Evolutionary conservation across 2,888 invertebrate species (phyloP), one percentile per base, ranked within the genome.

Genomic region (Orthosia cruda): DNA sequence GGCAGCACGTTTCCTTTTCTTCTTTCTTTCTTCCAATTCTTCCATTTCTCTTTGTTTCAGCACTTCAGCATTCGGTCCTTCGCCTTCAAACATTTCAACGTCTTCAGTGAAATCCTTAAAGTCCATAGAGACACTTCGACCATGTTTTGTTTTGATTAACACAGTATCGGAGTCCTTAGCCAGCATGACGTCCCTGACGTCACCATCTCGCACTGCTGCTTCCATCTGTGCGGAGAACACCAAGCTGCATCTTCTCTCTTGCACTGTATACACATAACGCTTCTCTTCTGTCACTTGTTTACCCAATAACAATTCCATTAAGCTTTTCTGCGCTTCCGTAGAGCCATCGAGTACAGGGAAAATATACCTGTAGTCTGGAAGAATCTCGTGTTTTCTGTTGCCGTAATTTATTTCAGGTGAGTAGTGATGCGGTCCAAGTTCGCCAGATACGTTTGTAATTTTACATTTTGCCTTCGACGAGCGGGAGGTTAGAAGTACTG

Each of bases 141-240:
- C 98, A 88, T 98, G 97, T 91, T 97, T 98, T 86, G 98, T 96
- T 94, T 98, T 97, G 20, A 98, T 97, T 26, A 98, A 94, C 81
- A 98, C 97, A 78, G 98, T 98, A 91, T 98, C 98, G 69, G 97
- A 97, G 90, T 98, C 98, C 88, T 98, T 98, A 5, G 98, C 98
- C 23, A 98, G 95, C 97, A 98, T 97, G 3, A 98, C 97, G 89
- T 98, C 98, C 74, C 97, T 97, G 50, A 98, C 97, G 86, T 98
- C 98, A 70, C 98, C 98, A 87, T 98, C 98, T 32, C 98, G 96
- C 65, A 98, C 98, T 5, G 98, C 98, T 16, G 97, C 97, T 92
- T 98, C 98, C 90, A 98, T 97, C 76, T 97, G 97, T 54, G 98
- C 97, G 7, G 98, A 97, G 87, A 98, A 97, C 59, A 98, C 98